Base-by-base conservation (phyloP, 2,888 invertebrate genomes). In the Pheosia gnoma region DNA sequence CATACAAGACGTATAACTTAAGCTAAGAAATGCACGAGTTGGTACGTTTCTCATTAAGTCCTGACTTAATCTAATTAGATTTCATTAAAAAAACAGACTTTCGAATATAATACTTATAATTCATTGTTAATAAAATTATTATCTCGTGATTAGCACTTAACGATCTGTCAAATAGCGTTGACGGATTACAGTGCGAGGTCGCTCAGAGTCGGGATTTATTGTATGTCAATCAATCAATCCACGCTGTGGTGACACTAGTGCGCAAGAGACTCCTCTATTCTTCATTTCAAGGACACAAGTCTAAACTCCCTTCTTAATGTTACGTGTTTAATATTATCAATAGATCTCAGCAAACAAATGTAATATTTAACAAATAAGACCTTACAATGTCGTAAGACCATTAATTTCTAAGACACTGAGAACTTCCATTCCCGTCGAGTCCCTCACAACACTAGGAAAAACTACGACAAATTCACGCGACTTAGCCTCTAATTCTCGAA, bases 21-120 rank as follows among this genome's bases (percentile, higher is more conserved):
- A 80, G 83, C 87, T 90, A 91, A 82, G 88, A 92, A 93, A 93
- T 93, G 93, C 93, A 91, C 87, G 67, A 79, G 86, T 92, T 90
- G 93, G 93, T 93, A 93, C 93, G 89, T 89, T 83, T 79, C 84
- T 78, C 79, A 80, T 73, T 70, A 72, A 79, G 64, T 79, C 78
- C 70, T 73, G 77, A 81, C 80, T 81, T 81, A 80, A 72, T 78
- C 72, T 78, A 83, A 72, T 78, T 68, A 77, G 66, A 65, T 73
- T 77, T 80, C 72, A 74, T 56, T 55, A n/a, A 79, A 77, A 84
- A 85, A 84, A 88, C 84, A 85, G 83, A 87, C 80, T 83, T 75
- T 82, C 75, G 72, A 74, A 77, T 79, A 77, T 83, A 86, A 88
- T 89, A 89, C 82, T 86, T 79, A 72, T 80, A 75, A 79, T 74